Evolutionary conservation across 2,113 vertebrate species (phyloP).

Genomic region (Calyptomena viridis): DNA sequence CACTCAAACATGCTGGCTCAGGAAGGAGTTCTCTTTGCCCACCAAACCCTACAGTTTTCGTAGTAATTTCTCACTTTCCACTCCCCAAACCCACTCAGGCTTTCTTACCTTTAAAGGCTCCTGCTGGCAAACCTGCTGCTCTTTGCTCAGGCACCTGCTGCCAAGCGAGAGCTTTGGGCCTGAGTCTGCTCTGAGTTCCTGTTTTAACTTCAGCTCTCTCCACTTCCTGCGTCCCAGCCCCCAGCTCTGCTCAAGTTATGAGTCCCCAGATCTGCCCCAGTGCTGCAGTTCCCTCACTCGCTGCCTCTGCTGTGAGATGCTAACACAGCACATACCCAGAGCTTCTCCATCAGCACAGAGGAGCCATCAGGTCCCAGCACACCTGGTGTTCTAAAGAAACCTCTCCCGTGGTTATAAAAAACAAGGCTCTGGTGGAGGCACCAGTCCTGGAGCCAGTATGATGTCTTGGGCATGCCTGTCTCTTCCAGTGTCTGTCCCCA

Average conservation of each 20-base stretch:
- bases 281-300: background rate
- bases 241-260: background rate
- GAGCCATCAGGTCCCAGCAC: background rate
- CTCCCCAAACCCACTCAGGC: background rate
- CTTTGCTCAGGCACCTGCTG: background rate
- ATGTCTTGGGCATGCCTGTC: background rate
- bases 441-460: background rate
- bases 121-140: background rate
- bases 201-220: conserved; percentile 7
- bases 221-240: conserved; percentile 37
- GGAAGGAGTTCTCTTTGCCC: background rate
- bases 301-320: background rate
- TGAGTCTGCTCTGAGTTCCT: background rate
- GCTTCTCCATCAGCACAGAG: background rate
- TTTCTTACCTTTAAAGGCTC: conserved; percentile 35
- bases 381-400: background rate
- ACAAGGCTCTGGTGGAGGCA: background rate
- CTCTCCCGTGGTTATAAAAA: background rate
- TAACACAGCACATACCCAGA: fast-evolving
- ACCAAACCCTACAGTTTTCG: background rate
- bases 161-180: background rate
- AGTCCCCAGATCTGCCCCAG: background rate
- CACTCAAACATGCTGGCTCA: background rate
- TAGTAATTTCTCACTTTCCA: background rate
- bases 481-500: background rate